Evolutionary conservation across 2,888 invertebrate genomes (phyloP).

Genomic region (Agriopis marginaria): DNA sequence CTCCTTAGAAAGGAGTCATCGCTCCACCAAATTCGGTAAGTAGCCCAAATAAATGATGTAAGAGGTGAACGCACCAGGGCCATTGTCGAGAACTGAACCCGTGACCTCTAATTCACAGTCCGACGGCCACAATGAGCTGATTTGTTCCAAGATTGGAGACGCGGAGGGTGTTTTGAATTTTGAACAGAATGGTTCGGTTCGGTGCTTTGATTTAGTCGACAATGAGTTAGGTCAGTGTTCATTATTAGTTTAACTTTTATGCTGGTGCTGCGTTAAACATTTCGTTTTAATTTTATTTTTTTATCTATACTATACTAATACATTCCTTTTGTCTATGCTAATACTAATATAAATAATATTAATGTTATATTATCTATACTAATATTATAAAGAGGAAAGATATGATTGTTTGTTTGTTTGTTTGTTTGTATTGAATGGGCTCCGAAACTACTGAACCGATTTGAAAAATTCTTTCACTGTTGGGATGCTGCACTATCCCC

Average conservation of each 20-base stretch:
- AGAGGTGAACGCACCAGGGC: constrained; percentile 59
- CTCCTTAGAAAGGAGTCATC: constrained; percentile 41
- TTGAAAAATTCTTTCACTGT: too few species aligned
- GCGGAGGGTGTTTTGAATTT: constrained; percentile 22
- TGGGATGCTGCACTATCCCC: too few species aligned
- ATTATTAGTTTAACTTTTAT: background rate
- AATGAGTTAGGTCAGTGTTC: background rate
- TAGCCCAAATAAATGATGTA: constrained; percentile 64
- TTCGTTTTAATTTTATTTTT: background rate
- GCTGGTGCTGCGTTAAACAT: background rate
- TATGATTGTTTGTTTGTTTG: too few species aligned
- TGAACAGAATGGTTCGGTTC: constrained; percentile 19
- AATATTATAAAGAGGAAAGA: too few species aligned
- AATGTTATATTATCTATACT: too few species aligned
- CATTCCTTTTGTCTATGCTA: too few species aligned
- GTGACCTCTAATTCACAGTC: constrained; percentile 66
- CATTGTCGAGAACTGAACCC: constrained; percentile 62
- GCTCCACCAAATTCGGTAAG: constrained; percentile 49
- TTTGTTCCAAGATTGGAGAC: constrained; percentile 36
- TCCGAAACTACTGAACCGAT: too few species aligned
- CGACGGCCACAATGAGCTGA: constrained; percentile 52
- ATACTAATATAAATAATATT: too few species aligned
- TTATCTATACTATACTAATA: too few species aligned
- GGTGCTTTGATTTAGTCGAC: constrained; percentile 8
- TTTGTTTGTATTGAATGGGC: too few species aligned